Conservation (phyloP, 2,113 vertebrate species). For the Pelecanoides urinatrix region DNA sequence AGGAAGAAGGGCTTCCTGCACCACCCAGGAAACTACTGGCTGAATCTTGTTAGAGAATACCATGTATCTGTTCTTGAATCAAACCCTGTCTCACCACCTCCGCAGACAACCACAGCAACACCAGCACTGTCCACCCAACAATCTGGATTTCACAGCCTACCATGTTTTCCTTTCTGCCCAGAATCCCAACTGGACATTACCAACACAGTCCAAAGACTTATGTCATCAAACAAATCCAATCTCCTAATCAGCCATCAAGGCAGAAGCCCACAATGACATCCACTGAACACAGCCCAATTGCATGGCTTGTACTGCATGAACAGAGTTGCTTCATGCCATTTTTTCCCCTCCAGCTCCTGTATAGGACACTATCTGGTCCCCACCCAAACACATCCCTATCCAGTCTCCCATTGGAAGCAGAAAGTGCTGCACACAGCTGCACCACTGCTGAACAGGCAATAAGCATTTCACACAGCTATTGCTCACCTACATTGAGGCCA, state of each 20-base stretch:
- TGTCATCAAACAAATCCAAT: background rate
- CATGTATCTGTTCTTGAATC: background rate
- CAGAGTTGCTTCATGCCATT: background rate
- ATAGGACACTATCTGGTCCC: background rate
- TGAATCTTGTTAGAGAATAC: background rate
- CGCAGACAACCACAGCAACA: background rate
- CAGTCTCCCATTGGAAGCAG: background rate
- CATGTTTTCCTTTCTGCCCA: background rate
- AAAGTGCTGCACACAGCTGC: background rate
- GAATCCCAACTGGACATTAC: background rate
- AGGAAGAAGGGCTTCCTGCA: background rate
- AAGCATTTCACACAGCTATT: background rate
- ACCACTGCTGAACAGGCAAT: background rate
- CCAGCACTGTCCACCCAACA: background rate
- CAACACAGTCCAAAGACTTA: background rate
- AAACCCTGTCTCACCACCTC: background rate
- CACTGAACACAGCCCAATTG: background rate
- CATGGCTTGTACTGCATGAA: background rate
- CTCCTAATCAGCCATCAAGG: background rate
- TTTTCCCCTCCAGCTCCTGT: background rate
- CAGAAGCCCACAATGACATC: background rate
- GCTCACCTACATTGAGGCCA: background rate
- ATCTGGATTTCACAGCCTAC: background rate
- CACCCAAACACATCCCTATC: background rate
- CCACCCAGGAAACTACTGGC: background rate